phyloP scores from a whole-genome alignment of 2,797 vertebrate species.

The Galagoides demidoff region DNA sequence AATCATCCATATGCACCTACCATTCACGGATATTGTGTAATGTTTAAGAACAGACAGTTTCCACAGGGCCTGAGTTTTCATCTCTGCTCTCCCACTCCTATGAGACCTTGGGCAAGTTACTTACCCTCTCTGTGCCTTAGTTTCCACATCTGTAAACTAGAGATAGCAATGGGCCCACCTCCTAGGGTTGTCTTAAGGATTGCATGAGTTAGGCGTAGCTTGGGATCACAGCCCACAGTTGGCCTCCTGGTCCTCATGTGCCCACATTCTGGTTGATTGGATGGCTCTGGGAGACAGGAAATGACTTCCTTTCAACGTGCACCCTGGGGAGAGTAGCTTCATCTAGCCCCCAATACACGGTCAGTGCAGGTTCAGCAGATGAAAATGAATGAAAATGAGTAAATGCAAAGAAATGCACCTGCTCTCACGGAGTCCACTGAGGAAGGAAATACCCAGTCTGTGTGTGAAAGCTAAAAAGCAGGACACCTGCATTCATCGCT shows the following conservation, averaged over 20 bases:
- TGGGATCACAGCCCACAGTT: not conserved
- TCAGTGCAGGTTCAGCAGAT: not conserved
- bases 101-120: not conserved
- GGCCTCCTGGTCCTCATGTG: fast-evolving
- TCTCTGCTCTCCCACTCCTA: not conserved
- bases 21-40: fast-evolving
- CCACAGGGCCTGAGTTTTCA: not conserved
- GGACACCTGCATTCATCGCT: not conserved
- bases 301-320: not conserved
- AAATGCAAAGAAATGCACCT: not conserved
- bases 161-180: no score
- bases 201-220: not conserved
- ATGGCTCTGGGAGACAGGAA: not conserved
- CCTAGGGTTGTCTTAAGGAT: fast-evolving
- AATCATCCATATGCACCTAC: not conserved
- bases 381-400: not conserved
- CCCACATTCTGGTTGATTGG: not conserved
- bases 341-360: not conserved
- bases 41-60: not conserved
- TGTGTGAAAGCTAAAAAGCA: not conserved
- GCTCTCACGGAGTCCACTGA: not conserved
- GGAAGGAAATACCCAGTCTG: not conserved
- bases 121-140: not conserved
- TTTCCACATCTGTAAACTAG: not conserved
- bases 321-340: not conserved